These are phyloP conservation scores for Anguilla anguilla DNA, from an alignment of 2,797 vertebrate genomes.

Conservation along the genomic window DNA sequence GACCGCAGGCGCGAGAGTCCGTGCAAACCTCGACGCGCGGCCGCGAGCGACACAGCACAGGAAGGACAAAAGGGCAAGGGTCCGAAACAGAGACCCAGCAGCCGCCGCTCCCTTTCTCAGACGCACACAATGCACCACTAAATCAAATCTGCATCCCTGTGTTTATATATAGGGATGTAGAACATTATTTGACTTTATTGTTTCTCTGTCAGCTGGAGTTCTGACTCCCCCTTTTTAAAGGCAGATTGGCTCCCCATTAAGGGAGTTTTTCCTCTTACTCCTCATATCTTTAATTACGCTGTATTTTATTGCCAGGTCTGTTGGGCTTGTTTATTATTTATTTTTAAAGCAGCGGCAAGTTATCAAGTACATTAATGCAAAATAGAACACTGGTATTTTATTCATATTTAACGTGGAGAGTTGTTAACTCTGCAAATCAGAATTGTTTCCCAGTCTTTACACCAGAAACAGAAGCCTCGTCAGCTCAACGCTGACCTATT, in stretches of 20 bases:
- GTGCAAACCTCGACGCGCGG: slow-evolving; percentile 46
- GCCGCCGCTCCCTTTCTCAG: slow-evolving; percentile 53
- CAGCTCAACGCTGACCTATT: slow-evolving; percentile 72
- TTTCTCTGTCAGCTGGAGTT: slow-evolving; percentile 16
- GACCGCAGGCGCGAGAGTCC: slow-evolving; percentile 21
- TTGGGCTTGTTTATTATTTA: neutral
- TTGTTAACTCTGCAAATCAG: slow-evolving; percentile 59
- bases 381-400: slow-evolving; percentile 54
- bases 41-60: slow-evolving; percentile 50
- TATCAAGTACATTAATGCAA: neutral
- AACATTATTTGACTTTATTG: slow-evolving; percentile 29
- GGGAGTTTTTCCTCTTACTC: slow-evolving; percentile 11
- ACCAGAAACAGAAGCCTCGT: slow-evolving; percentile 59
- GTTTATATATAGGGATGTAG: slow-evolving; percentile 23
- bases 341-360: neutral
- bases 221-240: neutral
- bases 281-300: neutral
- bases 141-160: slow-evolving; percentile 26
- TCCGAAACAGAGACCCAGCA: slow-evolving; percentile 33
- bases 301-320: neutral
- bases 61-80: slow-evolving; percentile 70
- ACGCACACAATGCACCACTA: neutral
- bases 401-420: slow-evolving; percentile 51
- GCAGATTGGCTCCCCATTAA: neutral
- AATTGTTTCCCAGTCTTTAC: slow-evolving; percentile 63